phyloP scores from a whole-genome alignment of 2,888 invertebrate genomes.

The Eristalis intricaria region DNA sequence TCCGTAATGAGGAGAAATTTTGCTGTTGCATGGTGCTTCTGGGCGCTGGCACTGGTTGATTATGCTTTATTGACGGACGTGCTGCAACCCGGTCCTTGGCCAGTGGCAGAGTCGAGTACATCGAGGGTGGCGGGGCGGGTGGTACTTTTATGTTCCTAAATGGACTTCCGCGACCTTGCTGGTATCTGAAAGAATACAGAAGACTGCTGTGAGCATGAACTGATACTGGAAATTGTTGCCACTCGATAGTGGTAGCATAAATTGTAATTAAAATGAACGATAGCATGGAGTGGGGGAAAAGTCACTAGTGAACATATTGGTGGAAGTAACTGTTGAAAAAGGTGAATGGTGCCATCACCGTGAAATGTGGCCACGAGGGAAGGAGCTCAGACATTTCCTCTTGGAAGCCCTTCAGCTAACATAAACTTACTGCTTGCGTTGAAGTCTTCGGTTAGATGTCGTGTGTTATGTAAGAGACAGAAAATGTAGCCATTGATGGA shows the following conservation, averaged over 20 bases:
- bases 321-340: neutral
- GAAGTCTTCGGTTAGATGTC: too few species aligned
- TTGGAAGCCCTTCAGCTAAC: too few species aligned
- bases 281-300: neutral
- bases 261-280: neutral
- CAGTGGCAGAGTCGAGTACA: slow-evolving; percentile 76
- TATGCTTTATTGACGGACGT: slow-evolving; percentile 50
- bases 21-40: slow-evolving; percentile 75
- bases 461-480: too few species aligned
- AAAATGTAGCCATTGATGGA: too few species aligned
- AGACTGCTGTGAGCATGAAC: neutral
- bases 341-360: neutral
- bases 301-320: too few species aligned
- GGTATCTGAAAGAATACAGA: slow-evolving; percentile 48
- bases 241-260: neutral
- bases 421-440: too few species aligned
- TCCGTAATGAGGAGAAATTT: slow-evolving; percentile 50
- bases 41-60: slow-evolving; percentile 77
- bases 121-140: slow-evolving; percentile 67
- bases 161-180: slow-evolving; percentile 73
- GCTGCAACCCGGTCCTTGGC: slow-evolving; percentile 76
- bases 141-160: slow-evolving; percentile 60
- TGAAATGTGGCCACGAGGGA: neutral
- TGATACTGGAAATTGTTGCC: neutral
- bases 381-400: neutral